These are phyloP conservation scores for Busseola fusca DNA, from an alignment of 2,888 invertebrate species.

Conservation along the genomic window DNA sequence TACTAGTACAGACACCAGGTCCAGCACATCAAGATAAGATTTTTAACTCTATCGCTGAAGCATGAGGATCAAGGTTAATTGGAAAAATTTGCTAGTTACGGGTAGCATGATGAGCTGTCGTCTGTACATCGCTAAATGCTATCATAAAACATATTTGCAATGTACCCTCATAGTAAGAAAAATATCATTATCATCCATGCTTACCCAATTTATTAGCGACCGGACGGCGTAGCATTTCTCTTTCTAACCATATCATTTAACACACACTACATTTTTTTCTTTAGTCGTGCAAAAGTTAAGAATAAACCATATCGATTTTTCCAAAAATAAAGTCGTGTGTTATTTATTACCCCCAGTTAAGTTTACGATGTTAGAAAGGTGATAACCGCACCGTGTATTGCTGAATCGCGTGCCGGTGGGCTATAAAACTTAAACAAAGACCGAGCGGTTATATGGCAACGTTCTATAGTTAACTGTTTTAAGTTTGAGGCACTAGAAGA, in stretches of 20 bases:
- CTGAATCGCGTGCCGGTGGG: slow-evolving; percentile 33
- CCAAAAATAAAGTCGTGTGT: slow-evolving; percentile 3
- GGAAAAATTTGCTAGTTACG: too few relatives aligned
- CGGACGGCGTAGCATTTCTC: too few relatives aligned
- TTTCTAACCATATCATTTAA: background rate
- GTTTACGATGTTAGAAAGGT: slow-evolving; percentile 13
- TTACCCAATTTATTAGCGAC: too few relatives aligned
- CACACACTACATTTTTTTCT: background rate
- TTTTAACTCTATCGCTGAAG: too few relatives aligned
- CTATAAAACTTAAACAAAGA: slow-evolving; percentile 24
- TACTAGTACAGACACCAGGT: too few relatives aligned
- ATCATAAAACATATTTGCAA: too few relatives aligned
- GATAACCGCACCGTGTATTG: slow-evolving; percentile 17
- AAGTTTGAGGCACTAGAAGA: slow-evolving; percentile 17
- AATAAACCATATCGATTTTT: slow-evolving; percentile 31
- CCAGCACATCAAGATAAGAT: too few relatives aligned
- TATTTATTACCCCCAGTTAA: slow-evolving; percentile 4
- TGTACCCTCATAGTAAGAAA: too few relatives aligned
- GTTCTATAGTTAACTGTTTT: slow-evolving; percentile 14
- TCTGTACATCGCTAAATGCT: too few relatives aligned
- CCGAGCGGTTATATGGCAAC: background rate
- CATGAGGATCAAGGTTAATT: too few relatives aligned
- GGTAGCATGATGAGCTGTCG: too few relatives aligned
- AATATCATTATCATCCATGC: too few relatives aligned
- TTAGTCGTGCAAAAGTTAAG: background rate